Percentiles rank a stretch among this genome's conserved stretches.
phyloP scores from a whole-genome alignment of 2,797 vertebrate genomes.

The Neostethus bicornis region DNA sequence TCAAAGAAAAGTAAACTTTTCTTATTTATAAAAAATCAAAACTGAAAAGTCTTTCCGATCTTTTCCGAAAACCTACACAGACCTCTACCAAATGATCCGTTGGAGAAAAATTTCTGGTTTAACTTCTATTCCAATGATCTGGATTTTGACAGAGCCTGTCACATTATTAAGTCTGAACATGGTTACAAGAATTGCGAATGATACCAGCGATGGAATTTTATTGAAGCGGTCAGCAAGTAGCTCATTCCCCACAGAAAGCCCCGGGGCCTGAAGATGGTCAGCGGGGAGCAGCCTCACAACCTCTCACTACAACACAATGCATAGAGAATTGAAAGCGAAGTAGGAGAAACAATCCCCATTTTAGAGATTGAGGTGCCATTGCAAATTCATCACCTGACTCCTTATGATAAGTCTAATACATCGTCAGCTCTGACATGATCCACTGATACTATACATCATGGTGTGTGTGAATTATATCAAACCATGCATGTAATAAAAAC shows the following conservation, averaged over 20 bases:
- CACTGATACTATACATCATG: conserved; percentile 25
- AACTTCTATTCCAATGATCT: conserved; percentile 69
- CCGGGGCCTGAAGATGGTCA: conserved; percentile 67
- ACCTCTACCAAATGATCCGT: conserved; percentile 64
- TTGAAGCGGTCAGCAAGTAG: conserved; percentile 77
- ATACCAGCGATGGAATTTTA: conserved; percentile 74
- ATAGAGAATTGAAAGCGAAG: conserved; percentile 31
- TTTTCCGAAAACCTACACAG: conserved; percentile 53
- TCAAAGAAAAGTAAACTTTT: conserved; percentile 70
- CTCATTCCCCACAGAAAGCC: conserved; percentile 74
- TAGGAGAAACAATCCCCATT: conserved; percentile 46
- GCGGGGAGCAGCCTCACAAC: conserved; percentile 63
- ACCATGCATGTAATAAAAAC: conserved; percentile 6
- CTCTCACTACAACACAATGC: conserved; percentile 42
- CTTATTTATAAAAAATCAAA: conserved; percentile 62
- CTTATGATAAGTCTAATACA: conserved; percentile 56
- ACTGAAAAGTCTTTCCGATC: conserved; percentile 53
- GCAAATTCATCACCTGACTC: conserved; percentile 61
- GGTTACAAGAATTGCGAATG: conserved; percentile 75
- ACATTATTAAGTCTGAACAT: conserved; percentile 78
- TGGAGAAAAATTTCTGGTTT: conserved; percentile 59
- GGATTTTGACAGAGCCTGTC: conserved; percentile 76
- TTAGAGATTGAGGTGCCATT: conserved; percentile 56
- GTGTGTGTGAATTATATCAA: conserved; percentile 26
- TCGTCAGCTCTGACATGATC: conserved; percentile 38